phyloP scores from a whole-genome alignment of 2,888 invertebrate species.

The Alloplasta piceator region DNA sequence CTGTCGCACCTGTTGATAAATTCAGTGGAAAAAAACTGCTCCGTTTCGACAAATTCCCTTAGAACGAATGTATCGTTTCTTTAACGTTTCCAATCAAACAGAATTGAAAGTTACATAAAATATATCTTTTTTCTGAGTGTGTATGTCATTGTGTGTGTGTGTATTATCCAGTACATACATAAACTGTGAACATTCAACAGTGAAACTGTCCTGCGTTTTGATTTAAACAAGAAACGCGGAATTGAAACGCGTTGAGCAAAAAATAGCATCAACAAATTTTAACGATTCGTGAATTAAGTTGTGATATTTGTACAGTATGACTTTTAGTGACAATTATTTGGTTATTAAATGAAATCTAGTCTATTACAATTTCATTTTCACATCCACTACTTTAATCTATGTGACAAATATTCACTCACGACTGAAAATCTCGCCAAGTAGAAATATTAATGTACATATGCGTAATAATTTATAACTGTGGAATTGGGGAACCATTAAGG shows the following conservation, averaged over 20 bases:
- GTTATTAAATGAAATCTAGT: background rate
- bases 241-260: slow-evolving; percentile 5
- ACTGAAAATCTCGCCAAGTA: slow-evolving; percentile 1
- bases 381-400: background rate
- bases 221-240: background rate
- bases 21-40: background rate
- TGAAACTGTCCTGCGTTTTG: background rate
- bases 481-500: background rate
- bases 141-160: too few species aligned
- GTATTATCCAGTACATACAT: background rate
- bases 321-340: background rate
- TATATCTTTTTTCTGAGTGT: slow-evolving; percentile 5
- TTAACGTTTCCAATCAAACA: slow-evolving; percentile 1
- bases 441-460: background rate
- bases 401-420: background rate
- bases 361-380: background rate
- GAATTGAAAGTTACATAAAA: background rate
- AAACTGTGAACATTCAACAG: background rate
- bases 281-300: slow-evolving; percentile 1
- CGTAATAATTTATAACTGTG: background rate
- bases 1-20: background rate
- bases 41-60: background rate
- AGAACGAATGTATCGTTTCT: slow-evolving; percentile 2
- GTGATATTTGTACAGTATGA: slow-evolving; percentile 1
- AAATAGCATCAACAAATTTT: background rate